phyloP scores from a whole-genome alignment of 2,888 invertebrate genomes.

The Morinoia aosen region DNA sequence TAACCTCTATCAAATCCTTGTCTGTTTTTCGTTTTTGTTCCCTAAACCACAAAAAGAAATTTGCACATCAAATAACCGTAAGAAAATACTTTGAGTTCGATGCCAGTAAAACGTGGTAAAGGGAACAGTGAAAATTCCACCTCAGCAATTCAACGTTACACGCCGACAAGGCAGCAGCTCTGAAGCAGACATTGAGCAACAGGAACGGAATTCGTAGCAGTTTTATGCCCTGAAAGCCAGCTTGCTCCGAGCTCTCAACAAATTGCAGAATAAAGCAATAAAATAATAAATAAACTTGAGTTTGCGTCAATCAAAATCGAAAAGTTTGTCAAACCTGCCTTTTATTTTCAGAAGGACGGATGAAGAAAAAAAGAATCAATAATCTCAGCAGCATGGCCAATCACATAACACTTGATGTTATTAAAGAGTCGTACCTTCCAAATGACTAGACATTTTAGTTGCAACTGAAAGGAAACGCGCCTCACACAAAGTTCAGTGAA shows the following conservation, averaged over 20 bases:
- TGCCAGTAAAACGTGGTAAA: too few species aligned
- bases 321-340: background rate
- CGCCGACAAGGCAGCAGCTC: background rate
- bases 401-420: background rate
- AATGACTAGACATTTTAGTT: conserved; percentile 3
- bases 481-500: background rate
- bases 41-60: too few species aligned
- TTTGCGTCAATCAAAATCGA: background rate
- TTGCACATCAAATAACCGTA: too few species aligned
- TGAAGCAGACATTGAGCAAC: background rate
- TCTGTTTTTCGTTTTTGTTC: too few species aligned
- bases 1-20: too few species aligned
- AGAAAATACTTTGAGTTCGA: too few species aligned
- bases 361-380: background rate
- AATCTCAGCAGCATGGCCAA: background rate
- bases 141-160: background rate
- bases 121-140: too few species aligned
- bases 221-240: background rate
- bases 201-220: background rate
- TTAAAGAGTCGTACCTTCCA: background rate
- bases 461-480: background rate
- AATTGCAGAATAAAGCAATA: too few species aligned
- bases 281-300: background rate
- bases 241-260: too few species aligned
- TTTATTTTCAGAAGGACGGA: background rate